Conservation (phyloP, 2,797 vertebrate genomes). For the Eupleurogrammus muticus region DNA sequence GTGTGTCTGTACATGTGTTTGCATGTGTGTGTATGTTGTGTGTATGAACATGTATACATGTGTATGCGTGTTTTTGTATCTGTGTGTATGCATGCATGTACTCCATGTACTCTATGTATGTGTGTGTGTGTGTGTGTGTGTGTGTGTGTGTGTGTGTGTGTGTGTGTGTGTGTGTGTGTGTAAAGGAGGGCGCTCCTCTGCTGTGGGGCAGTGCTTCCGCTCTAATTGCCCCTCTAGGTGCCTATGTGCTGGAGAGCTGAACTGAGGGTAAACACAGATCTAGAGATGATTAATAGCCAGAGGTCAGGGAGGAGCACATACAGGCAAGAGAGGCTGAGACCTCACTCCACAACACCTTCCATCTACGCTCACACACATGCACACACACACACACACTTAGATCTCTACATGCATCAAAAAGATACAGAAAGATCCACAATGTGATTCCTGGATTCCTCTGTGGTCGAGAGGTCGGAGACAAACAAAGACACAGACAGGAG, state of each 20-base stretch:
- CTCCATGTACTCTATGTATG: conserved; percentile 4
- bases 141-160: conserved; percentile 8
- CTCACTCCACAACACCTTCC: conserved; percentile 65
- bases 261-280: conserved; percentile 97
- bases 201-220: conserved; percentile 78
- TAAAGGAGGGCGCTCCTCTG: conserved; percentile 67
- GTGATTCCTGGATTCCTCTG: conserved; percentile 8
- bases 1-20: no score
- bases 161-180: conserved; percentile 23
- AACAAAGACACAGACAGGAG: conserved; percentile 33
- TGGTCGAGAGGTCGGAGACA: neutral
- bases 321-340: conserved; percentile 81
- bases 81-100: neutral
- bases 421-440: conserved; percentile 26
- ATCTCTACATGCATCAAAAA: conserved; percentile 31
- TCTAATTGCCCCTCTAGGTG: conserved; percentile 99
- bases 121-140: conserved; percentile 7
- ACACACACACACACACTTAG: conserved; percentile 12
- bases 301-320: conserved; percentile 88
- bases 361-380: conserved; percentile 45
- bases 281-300: conserved; percentile 97
- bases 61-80: neutral
- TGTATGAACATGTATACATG: no score
- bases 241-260: conserved; percentile 96
- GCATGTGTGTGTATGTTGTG: no score